A percentile compares a stretch with the other conserved stretches of the same genome.
These are phyloP conservation scores for Drosophila anomalata DNA, from an alignment of 2,888 invertebrate genomes.

Conservation along the genomic window DNA sequence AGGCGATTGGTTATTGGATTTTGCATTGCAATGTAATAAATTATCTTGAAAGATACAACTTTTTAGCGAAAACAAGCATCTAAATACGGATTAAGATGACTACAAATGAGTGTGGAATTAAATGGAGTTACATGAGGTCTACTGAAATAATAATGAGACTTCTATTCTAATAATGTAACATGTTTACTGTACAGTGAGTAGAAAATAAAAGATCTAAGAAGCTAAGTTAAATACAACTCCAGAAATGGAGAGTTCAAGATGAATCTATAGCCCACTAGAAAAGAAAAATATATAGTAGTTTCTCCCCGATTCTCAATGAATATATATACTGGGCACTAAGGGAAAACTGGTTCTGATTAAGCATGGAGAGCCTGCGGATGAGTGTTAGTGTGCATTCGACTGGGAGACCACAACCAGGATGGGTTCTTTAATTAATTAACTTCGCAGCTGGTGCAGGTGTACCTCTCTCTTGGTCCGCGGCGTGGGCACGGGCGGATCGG, in stretches of 20 bases:
- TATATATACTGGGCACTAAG: background rate
- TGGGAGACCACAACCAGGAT: conserved; percentile 58
- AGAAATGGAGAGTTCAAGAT: background rate
- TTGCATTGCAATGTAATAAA: conserved; percentile 14
- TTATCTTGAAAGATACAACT: background rate
- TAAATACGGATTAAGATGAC: background rate
- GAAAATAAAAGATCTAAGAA: background rate
- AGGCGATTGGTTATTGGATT: conserved; percentile 17
- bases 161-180: background rate
- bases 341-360: background rate
- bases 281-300: background rate
- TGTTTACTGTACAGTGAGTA: background rate
- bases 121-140: background rate
- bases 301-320: background rate
- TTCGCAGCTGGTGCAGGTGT: conserved; percentile 73
- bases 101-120: background rate
- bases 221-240: background rate
- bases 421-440: conserved; percentile 49
- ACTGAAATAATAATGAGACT: background rate
- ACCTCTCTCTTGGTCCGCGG: conserved; percentile 83
- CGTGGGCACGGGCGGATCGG: conserved; percentile 79
- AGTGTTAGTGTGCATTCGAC: conserved; percentile 47
- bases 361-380: background rate
- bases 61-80: conserved; percentile 5
- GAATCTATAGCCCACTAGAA: background rate